Evolutionary conservation across 2,888 invertebrate genomes (phyloP), one percentile per base, ranked within the genome.

Genomic region (Mimas tiliae): DNA sequence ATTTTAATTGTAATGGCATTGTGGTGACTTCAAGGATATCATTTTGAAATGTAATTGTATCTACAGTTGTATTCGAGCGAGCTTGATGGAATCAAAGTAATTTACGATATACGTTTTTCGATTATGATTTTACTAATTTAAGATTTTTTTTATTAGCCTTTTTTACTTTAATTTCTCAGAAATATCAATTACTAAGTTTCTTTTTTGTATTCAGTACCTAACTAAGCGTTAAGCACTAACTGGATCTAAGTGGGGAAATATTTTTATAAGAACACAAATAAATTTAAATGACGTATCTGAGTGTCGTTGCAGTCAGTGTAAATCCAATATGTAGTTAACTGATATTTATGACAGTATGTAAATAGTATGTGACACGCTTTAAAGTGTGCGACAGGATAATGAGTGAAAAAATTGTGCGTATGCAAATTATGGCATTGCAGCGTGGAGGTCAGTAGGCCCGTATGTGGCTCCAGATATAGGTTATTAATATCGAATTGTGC

Each of bases 1-100:
- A 83, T 73, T 80, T 77, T 79, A 82, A 79, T 80, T 78, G 76
- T 65, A 68, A 62, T 74, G 74, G 74, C 74, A 76, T 72, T 77
- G 74, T 63, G 65, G 63, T 65, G 14, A 53, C 53, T 63, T 72
- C 82, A 83, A 83, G 81, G 82, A 75, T 75, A 48, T 34, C 11
- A 68, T 84, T 80, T 78, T 70, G 74, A 76, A 80, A 80, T 62
- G 62, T 65, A 62, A 38, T 34, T 27, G 27, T 27, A n/a, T n/a
- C n/a, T 27, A 14, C 16, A 52, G 27, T 52, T 11, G 14, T 14
- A 27, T 52, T 52, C 4, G 0, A 53, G 6, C n/a, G 53, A 34
- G 53, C n/a, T 33, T 33, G n/a, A n/a, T 33, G 14, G 14, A n/a
- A 53, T 34, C 33, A n/a, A 53, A 53, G n/a, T 14, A 3, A 8